Evolutionary conservation across 2,888 invertebrate species (phyloP).

Genomic region (Drymonia ruficornis): DNA sequence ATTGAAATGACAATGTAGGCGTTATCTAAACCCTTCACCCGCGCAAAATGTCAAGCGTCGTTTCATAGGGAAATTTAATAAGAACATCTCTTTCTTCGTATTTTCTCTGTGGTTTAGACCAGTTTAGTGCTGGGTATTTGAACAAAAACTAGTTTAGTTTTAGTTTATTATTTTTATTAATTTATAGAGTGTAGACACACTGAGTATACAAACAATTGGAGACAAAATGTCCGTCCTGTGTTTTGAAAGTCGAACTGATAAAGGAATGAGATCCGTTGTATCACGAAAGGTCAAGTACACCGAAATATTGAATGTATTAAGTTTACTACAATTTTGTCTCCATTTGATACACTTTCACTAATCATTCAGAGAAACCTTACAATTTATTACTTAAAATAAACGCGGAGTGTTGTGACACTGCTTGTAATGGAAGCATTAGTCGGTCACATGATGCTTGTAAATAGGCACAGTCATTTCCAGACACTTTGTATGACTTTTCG

Average conservation of each 20-base stretch:
- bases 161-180: constrained; percentile 78
- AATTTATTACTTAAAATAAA: constrained; percentile 52
- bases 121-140: background rate
- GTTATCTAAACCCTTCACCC: no score
- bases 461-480: background rate
- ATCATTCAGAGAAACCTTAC: constrained; percentile 42
- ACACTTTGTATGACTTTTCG: background rate
- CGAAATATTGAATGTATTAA: constrained; percentile 48
- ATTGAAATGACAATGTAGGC: no score
- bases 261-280: constrained; percentile 74
- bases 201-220: constrained; percentile 67
- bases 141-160: constrained; percentile 3
- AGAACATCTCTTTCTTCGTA: no score
- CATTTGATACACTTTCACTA: constrained; percentile 58
- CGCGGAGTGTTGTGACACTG: constrained; percentile 49
- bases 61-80: no score
- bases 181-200: constrained; percentile 78
- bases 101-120: no score
- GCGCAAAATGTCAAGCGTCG: no score
- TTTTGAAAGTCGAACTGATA: constrained; percentile 32
- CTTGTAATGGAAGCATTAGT: constrained; percentile 26
- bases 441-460: background rate
- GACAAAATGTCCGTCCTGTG: constrained; percentile 62
- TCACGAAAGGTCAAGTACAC: constrained; percentile 58
- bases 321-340: constrained; percentile 58